Conservation (phyloP, 2,888 invertebrate species). For the Dorcus hopei region DNA sequence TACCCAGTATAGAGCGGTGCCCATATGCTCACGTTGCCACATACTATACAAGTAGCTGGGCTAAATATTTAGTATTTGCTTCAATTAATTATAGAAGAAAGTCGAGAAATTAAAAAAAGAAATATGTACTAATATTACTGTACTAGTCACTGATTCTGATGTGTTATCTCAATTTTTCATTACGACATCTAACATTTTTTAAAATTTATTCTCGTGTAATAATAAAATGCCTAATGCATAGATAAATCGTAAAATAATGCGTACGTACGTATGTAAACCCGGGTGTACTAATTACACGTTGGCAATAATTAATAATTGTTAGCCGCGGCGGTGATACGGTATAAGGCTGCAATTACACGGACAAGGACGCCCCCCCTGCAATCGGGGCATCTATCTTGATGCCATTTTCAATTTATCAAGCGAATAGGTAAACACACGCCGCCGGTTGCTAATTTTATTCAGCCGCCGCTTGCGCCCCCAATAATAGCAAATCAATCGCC, state of each 20-base stretch:
- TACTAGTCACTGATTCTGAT: too few species aligned
- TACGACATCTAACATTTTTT: too few species aligned
- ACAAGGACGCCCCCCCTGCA: neutral
- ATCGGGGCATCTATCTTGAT: conserved; percentile 2
- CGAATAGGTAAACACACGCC: neutral
- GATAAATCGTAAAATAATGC: too few species aligned
- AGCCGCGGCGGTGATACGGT: conserved; percentile 6
- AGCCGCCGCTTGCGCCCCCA: too few species aligned
- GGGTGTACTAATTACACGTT: conserved; percentile 16
- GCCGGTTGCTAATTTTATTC: too few species aligned
- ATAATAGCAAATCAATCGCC: too few species aligned
- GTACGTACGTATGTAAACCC: neutral
- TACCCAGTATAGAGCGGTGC: conserved; percentile 26
- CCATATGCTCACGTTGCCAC: conserved; percentile 4
- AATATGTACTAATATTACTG: too few species aligned
- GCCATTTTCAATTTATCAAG: conserved; percentile 1
- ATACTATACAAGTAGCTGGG: neutral
- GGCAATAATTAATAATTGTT: conserved; percentile 20
- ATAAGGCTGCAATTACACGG: conserved; percentile 3
- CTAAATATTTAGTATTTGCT: neutral
- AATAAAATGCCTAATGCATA: too few species aligned
- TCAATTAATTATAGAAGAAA: too few species aligned
- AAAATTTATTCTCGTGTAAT: too few species aligned
- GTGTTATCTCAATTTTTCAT: too few species aligned
- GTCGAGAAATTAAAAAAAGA: too few species aligned